Evolutionary conservation across 1,140 invertebrate genomes (phyloP).

Genomic region (Solenopsis fugax): DNA sequence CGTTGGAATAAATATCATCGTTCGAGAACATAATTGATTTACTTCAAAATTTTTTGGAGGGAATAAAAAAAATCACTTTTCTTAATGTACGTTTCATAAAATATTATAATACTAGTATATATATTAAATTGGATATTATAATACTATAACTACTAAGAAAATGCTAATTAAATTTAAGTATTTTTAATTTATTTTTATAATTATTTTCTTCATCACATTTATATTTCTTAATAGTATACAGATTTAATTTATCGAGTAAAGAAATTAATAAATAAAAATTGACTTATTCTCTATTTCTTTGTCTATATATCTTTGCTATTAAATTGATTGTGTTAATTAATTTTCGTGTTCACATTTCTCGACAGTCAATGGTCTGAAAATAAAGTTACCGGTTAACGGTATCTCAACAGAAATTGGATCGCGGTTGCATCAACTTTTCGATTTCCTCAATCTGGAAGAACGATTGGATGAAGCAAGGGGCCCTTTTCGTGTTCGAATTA

Average conservation of each 20-base stretch:
- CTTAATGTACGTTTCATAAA: too few relatives aligned
- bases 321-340: constrained; percentile 51
- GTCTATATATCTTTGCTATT: background rate
- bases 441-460: constrained; percentile 69
- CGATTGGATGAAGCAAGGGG: constrained; percentile 57
- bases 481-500: constrained; percentile 72
- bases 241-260: constrained; percentile 22
- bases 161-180: constrained; percentile 17
- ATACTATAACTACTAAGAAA: background rate
- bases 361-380: constrained; percentile 49
- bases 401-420: constrained; percentile 60
- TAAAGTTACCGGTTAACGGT: constrained; percentile 63
- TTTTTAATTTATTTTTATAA: background rate
- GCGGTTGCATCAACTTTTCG: constrained; percentile 67
- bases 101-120: background rate
- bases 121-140: background rate
- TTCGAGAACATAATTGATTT: too few relatives aligned
- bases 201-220: background rate
- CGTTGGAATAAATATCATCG: too few relatives aligned
- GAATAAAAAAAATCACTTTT: too few relatives aligned
- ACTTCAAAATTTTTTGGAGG: too few relatives aligned
- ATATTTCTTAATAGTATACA: background rate
- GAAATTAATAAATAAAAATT: background rate
- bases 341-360: constrained; percentile 35
- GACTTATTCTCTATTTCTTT: background rate